phyloP scores from a whole-genome alignment of 2,888 invertebrate genomes.

The Horisme vitalbata region DNA sequence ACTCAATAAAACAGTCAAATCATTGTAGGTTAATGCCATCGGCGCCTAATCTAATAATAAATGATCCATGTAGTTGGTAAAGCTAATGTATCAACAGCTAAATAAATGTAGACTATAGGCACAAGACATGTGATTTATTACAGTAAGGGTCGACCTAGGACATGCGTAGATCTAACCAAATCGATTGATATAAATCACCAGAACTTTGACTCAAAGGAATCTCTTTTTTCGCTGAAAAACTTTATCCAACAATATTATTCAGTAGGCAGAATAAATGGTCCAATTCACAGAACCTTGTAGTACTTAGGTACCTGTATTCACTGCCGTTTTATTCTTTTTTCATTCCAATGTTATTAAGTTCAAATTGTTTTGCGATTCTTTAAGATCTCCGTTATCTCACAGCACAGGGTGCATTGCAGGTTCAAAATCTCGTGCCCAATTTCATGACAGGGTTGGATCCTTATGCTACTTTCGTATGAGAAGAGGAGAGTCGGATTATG shows the following conservation, averaged over 20 bases:
- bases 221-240: conserved; percentile 1
- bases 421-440: no score
- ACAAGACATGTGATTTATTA: conserved; percentile 11
- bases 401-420: not conserved
- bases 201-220: not conserved
- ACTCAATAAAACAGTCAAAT: no score
- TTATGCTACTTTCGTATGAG: no score
- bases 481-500: no score
- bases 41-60: no score
- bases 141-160: conserved; percentile 5
- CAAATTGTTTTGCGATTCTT: conserved; percentile 15
- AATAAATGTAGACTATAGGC: conserved; percentile 13
- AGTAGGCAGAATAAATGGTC: conserved; percentile 8
- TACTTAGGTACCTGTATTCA: conserved; percentile 14
- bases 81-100: conserved; percentile 16
- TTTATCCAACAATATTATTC: conserved; percentile 1
- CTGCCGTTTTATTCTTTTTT: conserved; percentile 15
- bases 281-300: conserved; percentile 18
- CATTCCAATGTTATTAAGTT: conserved; percentile 20
- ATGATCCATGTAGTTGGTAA: conserved; percentile 3
- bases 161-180: conserved; percentile 3
- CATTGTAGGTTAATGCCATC: no score
- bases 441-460: no score
- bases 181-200: conserved; percentile 9
- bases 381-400: not conserved